Evolutionary conservation across 2,113 vertebrate species (phyloP), one percentile per base, ranked within the genome.

Genomic region (Dolichallabes microphthalmus): DNA sequence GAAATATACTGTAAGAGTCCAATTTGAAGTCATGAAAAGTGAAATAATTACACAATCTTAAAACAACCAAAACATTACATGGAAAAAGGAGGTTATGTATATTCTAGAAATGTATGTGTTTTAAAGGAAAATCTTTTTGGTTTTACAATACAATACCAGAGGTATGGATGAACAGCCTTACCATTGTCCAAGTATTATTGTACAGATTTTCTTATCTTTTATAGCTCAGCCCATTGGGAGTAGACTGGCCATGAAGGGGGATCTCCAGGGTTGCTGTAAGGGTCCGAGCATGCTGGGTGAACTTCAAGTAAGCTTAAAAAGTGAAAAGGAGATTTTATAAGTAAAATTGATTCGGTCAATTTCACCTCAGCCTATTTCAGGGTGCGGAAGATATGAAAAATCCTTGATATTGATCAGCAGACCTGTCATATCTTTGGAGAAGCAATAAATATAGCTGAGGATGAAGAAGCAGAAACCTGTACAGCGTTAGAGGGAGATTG

Each of bases 201-300:
- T 27, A 20, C 27, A 3, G 27, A 55, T 30, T 52, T 45, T n/a
- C 22, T 75, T n/a, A 7, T 52, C 39, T 52, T 75, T 52, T n/a
- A 14, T 52, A 45, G 39, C 6, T 69, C 55, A 17, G 1, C 6
- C 5, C 66, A 4, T 14, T 35, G 15, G 17, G 35, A 19, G 20
- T 71, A 2, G 9, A 22, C 9, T 11, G 3, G 32, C 68, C 27
- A 17, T 68, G 27, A 32, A 68, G 20, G 45, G 4, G 4, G 73
- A 45, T 75, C n/a, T 78, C 76, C 27, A 78, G 10, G 27, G 74
- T 77, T 77, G 27, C 50, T 77, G 14, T 77, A 30, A 77, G n/a
- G 39, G 22, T 52, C 22, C 22, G 52, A 52, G 73, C 45, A 75
- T 52, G 25, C 45, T 75, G 12, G 45, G 39, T n/a, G 32, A 35